These are phyloP conservation scores for Cynodonichthys magdalenae DNA, from an alignment of 2,797 vertebrate species.

Conservation along the genomic window DNA sequence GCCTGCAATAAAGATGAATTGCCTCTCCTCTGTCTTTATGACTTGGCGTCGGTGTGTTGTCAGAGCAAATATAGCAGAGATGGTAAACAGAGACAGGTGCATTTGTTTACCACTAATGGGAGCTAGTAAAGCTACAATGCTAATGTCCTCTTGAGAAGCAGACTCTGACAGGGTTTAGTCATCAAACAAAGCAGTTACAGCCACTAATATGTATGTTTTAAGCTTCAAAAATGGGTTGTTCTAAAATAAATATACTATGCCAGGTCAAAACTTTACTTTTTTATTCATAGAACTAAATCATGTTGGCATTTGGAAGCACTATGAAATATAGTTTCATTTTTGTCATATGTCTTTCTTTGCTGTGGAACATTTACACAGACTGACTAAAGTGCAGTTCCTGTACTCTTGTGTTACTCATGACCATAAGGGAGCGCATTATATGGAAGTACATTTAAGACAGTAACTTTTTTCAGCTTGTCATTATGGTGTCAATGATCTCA, in stretches of 20 bases:
- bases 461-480: conserved; percentile 1
- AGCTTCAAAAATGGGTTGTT: conserved; percentile 22
- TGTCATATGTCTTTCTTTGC: background rate
- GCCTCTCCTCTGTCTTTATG: conserved; percentile 76
- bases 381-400: background rate
- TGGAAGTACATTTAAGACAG: background rate
- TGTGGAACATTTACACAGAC: background rate
- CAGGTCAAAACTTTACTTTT: background rate
- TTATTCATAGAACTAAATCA: background rate
- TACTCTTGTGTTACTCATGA: background rate
- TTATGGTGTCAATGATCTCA: conserved; percentile 5
- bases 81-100: conserved; percentile 81
- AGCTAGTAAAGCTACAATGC: conserved; percentile 77
- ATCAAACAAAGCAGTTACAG: conserved; percentile 50
- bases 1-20: conserved; percentile 80
- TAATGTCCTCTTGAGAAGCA: conserved; percentile 75
- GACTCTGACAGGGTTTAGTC: conserved; percentile 58
- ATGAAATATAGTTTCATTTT: background rate
- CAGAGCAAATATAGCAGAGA: conserved; percentile 77
- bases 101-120: conserved; percentile 80
- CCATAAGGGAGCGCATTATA: background rate
- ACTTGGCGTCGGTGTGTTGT: conserved; percentile 75
- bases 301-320: background rate
- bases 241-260: background rate
- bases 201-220: conserved; percentile 32